A percentile compares a stretch with the other conserved stretches of the same genome.
Conservation (phyloP, 2,888 invertebrate genomes). For the Lasioglossum calceatum region DNA sequence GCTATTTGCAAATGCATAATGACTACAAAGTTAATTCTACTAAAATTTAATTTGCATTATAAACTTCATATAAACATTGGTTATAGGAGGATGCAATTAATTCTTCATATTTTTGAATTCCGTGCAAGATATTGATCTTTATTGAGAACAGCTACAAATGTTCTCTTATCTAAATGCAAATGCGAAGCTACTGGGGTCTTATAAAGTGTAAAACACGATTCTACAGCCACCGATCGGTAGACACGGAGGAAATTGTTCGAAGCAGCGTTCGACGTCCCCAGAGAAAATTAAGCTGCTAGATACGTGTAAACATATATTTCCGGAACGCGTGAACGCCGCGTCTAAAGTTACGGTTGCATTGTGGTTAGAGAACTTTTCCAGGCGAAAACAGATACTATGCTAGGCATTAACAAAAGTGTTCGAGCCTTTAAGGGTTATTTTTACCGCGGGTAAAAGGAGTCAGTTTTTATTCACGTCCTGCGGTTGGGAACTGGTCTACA, state of each 20-base stretch:
- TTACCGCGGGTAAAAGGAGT: neutral
- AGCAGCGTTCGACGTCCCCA: neutral
- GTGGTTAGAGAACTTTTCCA: constrained; percentile 1
- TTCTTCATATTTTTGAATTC: neutral
- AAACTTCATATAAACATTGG: neutral
- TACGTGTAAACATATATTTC: neutral
- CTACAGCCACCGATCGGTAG: neutral
- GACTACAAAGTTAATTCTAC: neutral
- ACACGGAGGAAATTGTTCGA: constrained; percentile 6
- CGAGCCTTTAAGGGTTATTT: neutral
- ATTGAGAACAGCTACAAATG: neutral
- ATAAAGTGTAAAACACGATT: neutral
- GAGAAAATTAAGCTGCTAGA: constrained; percentile 5
- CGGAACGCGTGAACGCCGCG: neutral
- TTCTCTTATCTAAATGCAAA: neutral
- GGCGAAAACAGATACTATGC: neutral
- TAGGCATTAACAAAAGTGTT: neutral
- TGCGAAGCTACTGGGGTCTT: neutral
- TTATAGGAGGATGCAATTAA: neutral
- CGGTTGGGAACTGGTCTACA: neutral
- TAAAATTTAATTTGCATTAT: neutral
- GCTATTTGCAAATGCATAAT: neutral
- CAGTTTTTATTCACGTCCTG: neutral
- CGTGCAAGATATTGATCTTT: neutral
- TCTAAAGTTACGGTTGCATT: neutral